phyloP scores from a whole-genome alignment of 2,113 vertebrate genomes.

The Periophthalmus modestus region DNA sequence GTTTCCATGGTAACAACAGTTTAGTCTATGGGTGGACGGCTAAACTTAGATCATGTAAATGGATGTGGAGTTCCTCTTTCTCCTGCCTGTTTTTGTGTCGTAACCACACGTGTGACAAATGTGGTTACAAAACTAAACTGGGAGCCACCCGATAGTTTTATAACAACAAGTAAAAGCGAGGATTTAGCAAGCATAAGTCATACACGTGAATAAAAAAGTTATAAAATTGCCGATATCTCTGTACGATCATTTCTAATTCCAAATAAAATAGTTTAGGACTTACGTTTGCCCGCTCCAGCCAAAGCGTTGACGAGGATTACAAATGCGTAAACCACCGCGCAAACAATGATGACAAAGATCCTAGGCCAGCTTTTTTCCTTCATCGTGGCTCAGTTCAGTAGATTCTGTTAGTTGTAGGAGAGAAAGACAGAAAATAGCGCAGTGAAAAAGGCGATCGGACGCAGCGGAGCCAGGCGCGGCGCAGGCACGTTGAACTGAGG shows the following conservation, averaged over 20 bases:
- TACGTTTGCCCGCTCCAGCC: conserved; percentile 68
- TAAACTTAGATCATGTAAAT: not conserved
- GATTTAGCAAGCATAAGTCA: not conserved
- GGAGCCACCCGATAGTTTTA: not conserved
- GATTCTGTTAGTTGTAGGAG: too few relatives aligned
- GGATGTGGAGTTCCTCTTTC: not conserved
- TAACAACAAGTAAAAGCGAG: too few relatives aligned
- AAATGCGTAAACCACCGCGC: conserved; percentile 32
- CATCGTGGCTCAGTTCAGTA: conserved; percentile 10
- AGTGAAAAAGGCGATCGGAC: not conserved
- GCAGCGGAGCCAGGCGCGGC: not conserved
- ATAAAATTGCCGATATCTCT: too few relatives aligned
- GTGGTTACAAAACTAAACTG: conserved; percentile 4
- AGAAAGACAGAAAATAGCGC: not conserved
- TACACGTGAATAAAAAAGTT: too few relatives aligned
- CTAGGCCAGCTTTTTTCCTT: conserved; percentile 22
- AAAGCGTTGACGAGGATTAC: conserved; percentile 59
- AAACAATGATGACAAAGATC: conserved; percentile 18
- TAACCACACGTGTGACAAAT: not conserved
- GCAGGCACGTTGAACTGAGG: conserved; percentile 6
- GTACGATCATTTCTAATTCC: too few relatives aligned
- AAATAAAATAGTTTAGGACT: conserved; percentile 10
- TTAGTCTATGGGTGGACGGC: not conserved
- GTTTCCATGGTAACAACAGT: not conserved
- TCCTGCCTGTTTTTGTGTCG: not conserved